Base-by-base conservation (phyloP, 2,888 invertebrate genomes). In the Eupithecia vulgata region DNA sequence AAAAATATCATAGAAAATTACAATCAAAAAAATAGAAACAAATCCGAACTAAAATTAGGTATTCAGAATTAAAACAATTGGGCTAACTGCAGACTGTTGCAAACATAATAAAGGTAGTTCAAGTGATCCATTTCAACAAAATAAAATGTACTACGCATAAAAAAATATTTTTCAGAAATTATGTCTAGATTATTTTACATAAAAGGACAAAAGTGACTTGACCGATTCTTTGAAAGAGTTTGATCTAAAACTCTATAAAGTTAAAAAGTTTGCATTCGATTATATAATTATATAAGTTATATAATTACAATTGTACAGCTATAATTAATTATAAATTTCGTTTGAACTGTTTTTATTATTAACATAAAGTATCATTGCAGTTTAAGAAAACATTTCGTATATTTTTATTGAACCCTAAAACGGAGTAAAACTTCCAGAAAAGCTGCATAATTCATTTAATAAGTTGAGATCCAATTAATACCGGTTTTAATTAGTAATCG, bases 381-480 rank as follows among this genome's bases (percentile, higher is more conserved):
- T n/a, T n/a, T 48, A 15, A 17, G 17, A 30, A 30, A 15, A 17
- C 34, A 15, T 34, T 30, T 52, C 13, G 48, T 48, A 3, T 5
- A 71, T 61, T 48, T 59, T 6, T 45, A 72, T 35, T 57, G 75
- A 77, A 74, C 77, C 64, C 69, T 71, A 79, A 71, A 78, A 73
- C 61, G 48, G 61, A 74, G 71, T 73, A 25, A 73, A 73, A 76
- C 71, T 71, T 73, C 45, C 70, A 73, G 70, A 72, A 72, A 69
- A 70, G 40, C 72, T 73, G 74, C 76, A 77, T 77, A 77, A 77
- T 77, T 75, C 72, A 76, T 74, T 77, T 76, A 75, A 77, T 78
- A 78, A 78, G 74, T 76, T 70, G 72, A 74, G 74, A 76, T 76
- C 75, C 75, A 78, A 76, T 76, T 76, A 79, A 73, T 76, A 74